Base-by-base conservation (phyloP, 2,888 invertebrate genomes). In the Eilema depressum region DNA sequence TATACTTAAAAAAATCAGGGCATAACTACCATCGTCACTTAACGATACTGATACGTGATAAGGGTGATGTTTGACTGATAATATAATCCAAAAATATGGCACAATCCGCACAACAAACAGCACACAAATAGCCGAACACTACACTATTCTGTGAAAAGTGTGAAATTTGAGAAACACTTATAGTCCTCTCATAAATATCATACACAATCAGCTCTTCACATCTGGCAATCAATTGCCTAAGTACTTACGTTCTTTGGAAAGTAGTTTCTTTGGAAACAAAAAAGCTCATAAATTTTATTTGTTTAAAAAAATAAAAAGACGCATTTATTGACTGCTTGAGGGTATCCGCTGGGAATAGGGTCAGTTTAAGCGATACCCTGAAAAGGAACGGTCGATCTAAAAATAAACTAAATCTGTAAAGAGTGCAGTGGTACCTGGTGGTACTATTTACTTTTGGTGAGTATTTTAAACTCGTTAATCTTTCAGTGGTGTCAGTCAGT, bases 171-270 rank as follows among this genome's bases (percentile, higher is more conserved):
- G 33, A 64, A 25, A 8, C 63, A 20, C 47, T 63, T 53, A 47
- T 47, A 53, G 28, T 20, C 10, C 26, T 25, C 47, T 26, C 47
- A 47, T 41, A 26, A n/a, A 64, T 47, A 26, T 28, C 28, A 64
- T 23, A 47, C 25, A 63, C 23, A 41, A 41, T 23, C 41, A 17
- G 17, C n/a, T 53, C 53, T 53, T 11, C 47, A 53, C 63, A 64
- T 64, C 63, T 66, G 66, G 37, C 57, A 33, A 66, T 66, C 59
- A 25, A 53, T 53, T 53, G 53, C 8, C 53, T 53, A 53, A 20
- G 20, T 47, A 47, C n/a, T n/a, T 53, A 53, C 53, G n/a, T n/a
- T 37, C 8, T 37, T 37, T 37, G n/a, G n/a, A n/a, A n/a, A n/a
- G n/a, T n/a, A n/a, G 53, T 53, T 53, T n/a, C 8, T 53, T 53